Evolutionary conservation across 2,888 invertebrate genomes (phyloP), one percentile per base, ranked within the genome.

Genomic region (Euzophera pinguis): DNA sequence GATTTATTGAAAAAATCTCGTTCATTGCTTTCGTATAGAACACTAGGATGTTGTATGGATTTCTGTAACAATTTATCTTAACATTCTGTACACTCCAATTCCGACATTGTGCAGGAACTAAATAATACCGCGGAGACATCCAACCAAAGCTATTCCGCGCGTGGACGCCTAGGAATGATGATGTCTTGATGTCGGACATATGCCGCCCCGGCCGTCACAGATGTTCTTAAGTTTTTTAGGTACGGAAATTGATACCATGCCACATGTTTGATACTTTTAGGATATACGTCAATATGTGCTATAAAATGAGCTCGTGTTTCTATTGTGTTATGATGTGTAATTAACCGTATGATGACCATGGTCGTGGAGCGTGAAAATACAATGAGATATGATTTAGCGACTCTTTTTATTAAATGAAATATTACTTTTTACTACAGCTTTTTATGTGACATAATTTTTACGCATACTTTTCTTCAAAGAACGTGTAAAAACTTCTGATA

Each of bases 171-270:
- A 14, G 35, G 5, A 69, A 71, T 78, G 22, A 42, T 22, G 83
- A 87, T 80, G 83, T 85, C 88, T 86, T 84, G 81, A 87, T 85
- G 80, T 79, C 78, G 56, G 71, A 76, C 88, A 88, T 81, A 80
- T 87, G 88, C 73, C 72, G 73, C 71, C 66, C 62, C 67, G 69
- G 65, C 67, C 62, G 48, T 64, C 59, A 62, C 86, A 81, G 76
- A 84, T 84, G 84, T 75, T 80, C 79, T 81, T 76, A 66, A 65
- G 68, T 78, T 82, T 81, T 81, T 82, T 78, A 72, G 71, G 67
- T 67, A 69, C 67, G 37, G 5, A 62, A 75, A 75, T 73, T 76
- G 72, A 69, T 68, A 64, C 41, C 6, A 12, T 12, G 8, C 22
- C 67, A 69, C 70, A 60, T 53, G 61, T 64, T 63, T 60, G 65